Conservation (phyloP, 1,140 invertebrate species). For the silkworm (Bombyx mori) region ASM3026992v2 NC_085110.1:13282001-13282500, state of each 20-base stretch:
- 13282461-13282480: too few relatives aligned
- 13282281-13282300: conserved; percentile 67
- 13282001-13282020: conserved; percentile 4
- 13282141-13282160: too few relatives aligned
- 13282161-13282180: too few relatives aligned
- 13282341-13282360: conserved; percentile 11
- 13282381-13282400: conserved; percentile 13
- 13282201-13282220: conserved; percentile 23
- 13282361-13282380: conserved; percentile 5
- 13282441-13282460: too few relatives aligned
- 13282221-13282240: conserved; percentile 72
- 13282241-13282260: conserved; percentile 65
- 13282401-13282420: conserved; percentile 18
- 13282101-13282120: too few relatives aligned
- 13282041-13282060: conserved; percentile 1
- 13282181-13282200: too few relatives aligned
- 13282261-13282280: conserved; percentile 42
- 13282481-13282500: too few relatives aligned
- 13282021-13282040: conserved; percentile 7
- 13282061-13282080: too few relatives aligned
- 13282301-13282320: conserved; percentile 69
- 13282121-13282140: too few relatives aligned
- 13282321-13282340: conserved; percentile 62
- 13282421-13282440: too few relatives aligned
- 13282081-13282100: too few relatives aligned